Evolutionary conservation across 2,888 invertebrate species (phyloP).

Genomic region (Agrotis segetum): DNA sequence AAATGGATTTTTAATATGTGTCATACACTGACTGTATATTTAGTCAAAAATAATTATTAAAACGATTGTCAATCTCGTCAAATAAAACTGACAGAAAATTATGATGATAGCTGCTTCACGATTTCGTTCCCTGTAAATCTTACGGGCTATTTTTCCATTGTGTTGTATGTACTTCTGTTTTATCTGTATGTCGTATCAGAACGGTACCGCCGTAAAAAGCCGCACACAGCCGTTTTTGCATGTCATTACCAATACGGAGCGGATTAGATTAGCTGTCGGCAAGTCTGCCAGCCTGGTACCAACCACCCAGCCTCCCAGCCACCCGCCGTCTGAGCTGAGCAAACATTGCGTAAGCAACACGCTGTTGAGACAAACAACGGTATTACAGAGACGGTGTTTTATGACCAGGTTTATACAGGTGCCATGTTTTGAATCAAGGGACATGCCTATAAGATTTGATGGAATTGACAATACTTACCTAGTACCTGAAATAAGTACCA

Average conservation of each 20-base stretch:
- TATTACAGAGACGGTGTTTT: conserved; percentile 25
- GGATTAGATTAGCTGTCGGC: conserved; percentile 55
- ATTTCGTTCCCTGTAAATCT: neutral
- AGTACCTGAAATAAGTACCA: neutral
- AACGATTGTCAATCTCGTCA: neutral
- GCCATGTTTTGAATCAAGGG: conserved; percentile 7
- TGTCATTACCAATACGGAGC: conserved; percentile 63
- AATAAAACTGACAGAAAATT: neutral
- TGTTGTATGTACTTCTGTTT: conserved; percentile 35
- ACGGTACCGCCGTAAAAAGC: conserved; percentile 65
- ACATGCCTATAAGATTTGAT: neutral
- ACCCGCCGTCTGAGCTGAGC: conserved; percentile 29
- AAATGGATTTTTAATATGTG: too few relatives aligned
- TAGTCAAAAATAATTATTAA: too few relatives aligned
- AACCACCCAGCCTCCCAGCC: neutral
- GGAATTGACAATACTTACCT: neutral
- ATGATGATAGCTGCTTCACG: neutral
- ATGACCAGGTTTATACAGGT: conserved; percentile 8
- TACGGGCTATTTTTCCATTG: neutral
- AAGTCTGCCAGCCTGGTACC: conserved; percentile 19
- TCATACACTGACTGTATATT: too few relatives aligned
- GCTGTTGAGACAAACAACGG: conserved; percentile 40
- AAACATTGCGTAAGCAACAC: conserved; percentile 52
- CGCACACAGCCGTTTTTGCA: conserved; percentile 63
- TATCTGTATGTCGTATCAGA: conserved; percentile 1